Evolutionary conservation across 2,888 invertebrate species (phyloP), one percentile per base, ranked within the genome.

Genomic region (Troilus luridus): DNA sequence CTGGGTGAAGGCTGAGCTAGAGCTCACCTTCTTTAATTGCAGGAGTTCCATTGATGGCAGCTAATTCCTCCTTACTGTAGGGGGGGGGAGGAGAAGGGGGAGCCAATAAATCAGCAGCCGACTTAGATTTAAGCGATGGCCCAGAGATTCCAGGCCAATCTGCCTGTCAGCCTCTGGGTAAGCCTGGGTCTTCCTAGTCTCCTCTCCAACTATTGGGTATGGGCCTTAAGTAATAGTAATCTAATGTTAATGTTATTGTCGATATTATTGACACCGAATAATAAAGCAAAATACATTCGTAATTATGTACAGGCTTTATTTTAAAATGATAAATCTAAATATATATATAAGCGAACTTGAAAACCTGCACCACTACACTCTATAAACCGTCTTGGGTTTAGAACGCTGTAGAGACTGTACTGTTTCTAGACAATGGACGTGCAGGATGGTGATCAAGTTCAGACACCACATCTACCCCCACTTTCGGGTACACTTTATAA

Each of bases 41-140:
- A 41, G 72, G 17, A 0, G 72, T 41, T 27, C 72, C 41, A 77
- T 77, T 27, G 72, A 27, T 85, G 14, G 85, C 56, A 85, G 85
- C 56, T 58, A 85, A 81, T 81, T 56, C 81, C 81, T 67, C 27
- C 67, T 27, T n/a, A 12, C 2, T 0, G 67, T 12, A 21, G 12
- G 81, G 12, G n/a, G n/a, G 56, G 24, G 3, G 24, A 56, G 12
- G n/a, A 14, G 56, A 14, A 5, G 24, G 21, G n/a, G 12, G 56
- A n/a, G n/a, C 85, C 56, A 85, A 85, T 85, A 85, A 85, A 85
- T 85, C 85, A 85, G 85, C 54, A 21, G 85, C 56, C 21, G 85
- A 56, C 85, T 85, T 85, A 56, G 85, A 56, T 85, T n/a, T 85
- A 85, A 85, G 56, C 85, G 85, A 85, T 6, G 56, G 85, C 56